Percentiles rank a stretch among this genome's conserved stretches.
Conservation (phyloP, 2,797 vertebrate species). For the Periparus ater region DNA sequence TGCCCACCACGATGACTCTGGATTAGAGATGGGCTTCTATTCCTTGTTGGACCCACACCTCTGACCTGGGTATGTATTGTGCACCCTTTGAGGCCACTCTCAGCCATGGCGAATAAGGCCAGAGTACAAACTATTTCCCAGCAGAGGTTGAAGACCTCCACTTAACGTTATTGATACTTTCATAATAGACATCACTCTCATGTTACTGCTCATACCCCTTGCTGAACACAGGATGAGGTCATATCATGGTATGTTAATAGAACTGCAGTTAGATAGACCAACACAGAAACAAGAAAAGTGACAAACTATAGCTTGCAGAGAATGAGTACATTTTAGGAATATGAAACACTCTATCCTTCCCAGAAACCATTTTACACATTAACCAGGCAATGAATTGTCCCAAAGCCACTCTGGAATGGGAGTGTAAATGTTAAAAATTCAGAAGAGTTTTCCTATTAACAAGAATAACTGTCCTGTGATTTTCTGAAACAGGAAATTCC, state of each 20-base stretch:
- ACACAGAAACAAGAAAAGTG: not conserved
- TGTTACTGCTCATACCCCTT: not conserved
- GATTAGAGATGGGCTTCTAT: not conserved
- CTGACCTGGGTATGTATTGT: not conserved
- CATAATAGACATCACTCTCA: not conserved
- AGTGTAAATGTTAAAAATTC: slow-evolving; percentile 45
- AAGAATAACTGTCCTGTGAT: slow-evolving; percentile 19
- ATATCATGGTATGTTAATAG: not conserved
- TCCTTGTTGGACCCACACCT: not conserved
- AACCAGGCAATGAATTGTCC: slow-evolving; percentile 6
- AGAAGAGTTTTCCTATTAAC: slow-evolving; percentile 37
- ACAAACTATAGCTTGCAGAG: not conserved
- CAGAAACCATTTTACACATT: not conserved
- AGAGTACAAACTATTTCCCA: not conserved
- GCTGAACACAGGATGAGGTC: not conserved
- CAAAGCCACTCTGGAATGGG: slow-evolving; percentile 10
- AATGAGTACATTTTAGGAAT: not conserved
- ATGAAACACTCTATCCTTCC: not conserved
- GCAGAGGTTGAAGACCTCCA: not conserved
- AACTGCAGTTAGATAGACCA: not conserved
- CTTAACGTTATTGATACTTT: not conserved
- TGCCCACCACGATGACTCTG: not conserved
- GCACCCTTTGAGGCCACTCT: not conserved
- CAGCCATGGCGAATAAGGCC: not conserved
- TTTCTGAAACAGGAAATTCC: slow-evolving; percentile 47